Percentiles rank a stretch among this genome's conserved stretches.
These are phyloP conservation scores for Standfussiana lucernea DNA, from an alignment of 2,888 invertebrate species.

Conservation along the genomic window DNA sequence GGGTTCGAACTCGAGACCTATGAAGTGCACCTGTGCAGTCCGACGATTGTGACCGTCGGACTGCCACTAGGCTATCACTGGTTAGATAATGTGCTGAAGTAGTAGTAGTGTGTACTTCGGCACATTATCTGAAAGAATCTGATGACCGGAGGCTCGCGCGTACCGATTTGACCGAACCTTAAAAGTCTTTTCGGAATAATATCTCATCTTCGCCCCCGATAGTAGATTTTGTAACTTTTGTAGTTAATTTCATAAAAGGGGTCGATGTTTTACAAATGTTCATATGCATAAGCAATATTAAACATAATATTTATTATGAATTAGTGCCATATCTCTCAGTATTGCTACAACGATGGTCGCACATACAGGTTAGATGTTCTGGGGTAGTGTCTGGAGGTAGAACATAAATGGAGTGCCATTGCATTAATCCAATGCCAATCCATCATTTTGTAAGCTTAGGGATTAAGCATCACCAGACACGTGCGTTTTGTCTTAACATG, in stretches of 20 bases:
- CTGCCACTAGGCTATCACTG: too few relatives aligned
- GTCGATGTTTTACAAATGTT: slow-evolving; percentile 32
- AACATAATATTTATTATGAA: slow-evolving; percentile 33
- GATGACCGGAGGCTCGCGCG: neutral
- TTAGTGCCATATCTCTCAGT: slow-evolving; percentile 59
- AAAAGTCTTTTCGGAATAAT: slow-evolving; percentile 4
- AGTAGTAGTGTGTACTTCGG: too few relatives aligned
- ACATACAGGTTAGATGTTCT: slow-evolving; percentile 80
- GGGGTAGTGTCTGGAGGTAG: slow-evolving; percentile 67
- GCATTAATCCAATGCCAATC: too few relatives aligned
- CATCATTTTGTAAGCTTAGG: neutral
- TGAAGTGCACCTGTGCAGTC: too few relatives aligned
- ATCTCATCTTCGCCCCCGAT: neutral
- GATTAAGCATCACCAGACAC: neutral
- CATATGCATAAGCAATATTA: slow-evolving; percentile 42
- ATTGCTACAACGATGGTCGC: slow-evolving; percentile 65
- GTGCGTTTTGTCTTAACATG: neutral
- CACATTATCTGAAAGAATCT: neutral
- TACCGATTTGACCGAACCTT: neutral
- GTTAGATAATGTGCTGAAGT: too few relatives aligned
- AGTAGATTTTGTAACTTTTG: slow-evolving; percentile 52
- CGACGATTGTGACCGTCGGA: too few relatives aligned
- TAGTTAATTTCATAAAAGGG: slow-evolving; percentile 18
- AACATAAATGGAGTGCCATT: slow-evolving; percentile 41
- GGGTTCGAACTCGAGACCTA: too few relatives aligned